Evolutionary conservation across 2,113 vertebrate genomes (phyloP).

Genomic region (Tyrannus savana): DNA sequence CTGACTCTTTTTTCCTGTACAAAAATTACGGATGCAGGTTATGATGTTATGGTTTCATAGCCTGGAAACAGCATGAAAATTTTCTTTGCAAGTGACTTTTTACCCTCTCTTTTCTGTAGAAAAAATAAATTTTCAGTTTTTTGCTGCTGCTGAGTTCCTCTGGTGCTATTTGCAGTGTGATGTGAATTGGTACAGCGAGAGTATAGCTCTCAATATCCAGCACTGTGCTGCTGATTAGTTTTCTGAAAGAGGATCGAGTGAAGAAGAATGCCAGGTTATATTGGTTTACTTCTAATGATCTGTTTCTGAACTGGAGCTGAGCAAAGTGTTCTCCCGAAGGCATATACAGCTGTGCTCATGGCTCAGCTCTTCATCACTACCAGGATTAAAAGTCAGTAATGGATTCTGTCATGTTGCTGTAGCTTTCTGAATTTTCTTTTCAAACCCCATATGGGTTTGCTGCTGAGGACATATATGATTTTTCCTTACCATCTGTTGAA

Average conservation of each 20-base stretch:
- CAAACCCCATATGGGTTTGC: not conserved
- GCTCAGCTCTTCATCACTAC: not conserved
- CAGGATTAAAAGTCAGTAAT: slow-evolving; percentile 32
- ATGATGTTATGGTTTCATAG: not conserved
- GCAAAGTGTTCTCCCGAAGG: not conserved
- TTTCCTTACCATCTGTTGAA: slow-evolving; percentile 25
- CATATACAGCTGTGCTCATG: not conserved
- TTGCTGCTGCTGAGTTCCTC: not conserved
- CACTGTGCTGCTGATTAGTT: slow-evolving; percentile 33
- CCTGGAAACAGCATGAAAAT: not conserved
- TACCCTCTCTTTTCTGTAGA: not conserved
- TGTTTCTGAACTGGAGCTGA: slow-evolving; percentile 29
- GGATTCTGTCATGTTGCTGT: slow-evolving; percentile 9
- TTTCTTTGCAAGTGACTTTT: slow-evolving; percentile 6
- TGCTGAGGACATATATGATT: slow-evolving; percentile 1
- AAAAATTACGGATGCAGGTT: not conserved
- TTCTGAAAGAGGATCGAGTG: slow-evolving; percentile 31
- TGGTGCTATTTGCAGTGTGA: not conserved
- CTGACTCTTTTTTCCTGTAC: not conserved
- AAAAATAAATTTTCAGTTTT: not conserved
- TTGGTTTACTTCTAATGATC: slow-evolving; percentile 63
- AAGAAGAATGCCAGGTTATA: slow-evolving; percentile 40
- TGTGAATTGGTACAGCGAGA: not conserved
- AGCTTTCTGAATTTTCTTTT: not conserved
- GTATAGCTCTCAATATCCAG: slow-evolving; percentile 28